phyloP scores from a whole-genome alignment of 1,140 invertebrate species.

The Eciton burchellii region DNA sequence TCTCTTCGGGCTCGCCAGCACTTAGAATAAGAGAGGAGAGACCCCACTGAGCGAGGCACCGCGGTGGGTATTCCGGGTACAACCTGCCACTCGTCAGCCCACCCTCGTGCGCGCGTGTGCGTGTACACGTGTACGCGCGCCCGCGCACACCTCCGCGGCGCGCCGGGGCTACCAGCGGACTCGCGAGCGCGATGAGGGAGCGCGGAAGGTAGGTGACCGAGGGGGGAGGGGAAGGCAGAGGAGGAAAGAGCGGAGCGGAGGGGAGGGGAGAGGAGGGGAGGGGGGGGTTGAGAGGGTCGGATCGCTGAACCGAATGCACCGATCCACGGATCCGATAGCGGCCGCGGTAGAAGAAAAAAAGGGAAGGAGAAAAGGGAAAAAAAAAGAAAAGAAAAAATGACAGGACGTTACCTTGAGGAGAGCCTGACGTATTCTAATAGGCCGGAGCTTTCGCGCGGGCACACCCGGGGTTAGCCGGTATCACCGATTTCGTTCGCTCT shows the following conservation, averaged over 20 bases:
- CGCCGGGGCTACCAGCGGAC: conserved; percentile 28
- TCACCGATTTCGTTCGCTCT: conserved; percentile 31
- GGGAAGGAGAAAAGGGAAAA: too few species aligned
- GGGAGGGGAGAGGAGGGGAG: neutral
- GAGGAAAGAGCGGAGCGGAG: neutral
- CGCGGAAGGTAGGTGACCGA: conserved; percentile 1
- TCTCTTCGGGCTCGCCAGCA: conserved; percentile 68
- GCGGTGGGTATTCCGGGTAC: conserved; percentile 83
- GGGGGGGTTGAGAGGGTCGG: neutral
- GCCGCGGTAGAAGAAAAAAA: conserved; percentile 42
- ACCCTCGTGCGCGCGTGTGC: conserved; percentile 77
- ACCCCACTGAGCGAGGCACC: conserved; percentile 81
- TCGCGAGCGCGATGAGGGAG: conserved; percentile 33
- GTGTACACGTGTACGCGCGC: conserved; percentile 21
- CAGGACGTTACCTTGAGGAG: conserved; percentile 62
- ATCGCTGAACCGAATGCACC: conserved; percentile 60
- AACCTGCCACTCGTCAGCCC: conserved; percentile 84
- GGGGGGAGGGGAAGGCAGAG: neutral
- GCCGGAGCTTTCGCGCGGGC: conserved; percentile 69
- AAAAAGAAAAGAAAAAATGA: too few species aligned
- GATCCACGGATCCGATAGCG: conserved; percentile 70
- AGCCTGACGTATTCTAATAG: conserved; percentile 78
- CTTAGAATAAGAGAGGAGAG: conserved; percentile 79
- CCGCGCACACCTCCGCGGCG: conserved; percentile 24
- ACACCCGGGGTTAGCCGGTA: conserved; percentile 33